Evolutionary conservation across 2,797 vertebrate genomes (phyloP).

Genomic region (Acipenser oxyrinchus): DNA sequence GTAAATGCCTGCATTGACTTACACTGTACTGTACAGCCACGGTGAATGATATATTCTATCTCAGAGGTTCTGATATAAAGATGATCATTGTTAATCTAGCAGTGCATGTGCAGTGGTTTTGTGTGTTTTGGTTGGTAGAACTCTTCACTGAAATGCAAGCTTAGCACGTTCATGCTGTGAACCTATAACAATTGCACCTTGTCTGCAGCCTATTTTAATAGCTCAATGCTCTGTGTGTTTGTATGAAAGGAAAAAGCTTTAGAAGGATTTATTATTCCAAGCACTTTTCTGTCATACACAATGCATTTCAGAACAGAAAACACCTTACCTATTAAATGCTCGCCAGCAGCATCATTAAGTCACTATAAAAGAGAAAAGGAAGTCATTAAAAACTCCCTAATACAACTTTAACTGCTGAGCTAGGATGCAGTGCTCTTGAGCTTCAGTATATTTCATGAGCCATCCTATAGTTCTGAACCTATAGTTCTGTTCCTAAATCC

Average conservation of each 20-base stretch:
- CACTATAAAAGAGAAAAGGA: too few species aligned
- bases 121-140: background rate
- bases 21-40: background rate
- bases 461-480: too few species aligned
- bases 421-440: too few species aligned
- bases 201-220: slow-evolving; percentile 4
- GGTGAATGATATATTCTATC: slow-evolving; percentile 4
- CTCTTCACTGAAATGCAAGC: background rate
- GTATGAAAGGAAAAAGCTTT: background rate
- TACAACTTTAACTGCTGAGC: too few species aligned
- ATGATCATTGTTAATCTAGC: background rate
- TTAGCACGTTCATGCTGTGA: background rate
- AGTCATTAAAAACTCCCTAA: too few species aligned
- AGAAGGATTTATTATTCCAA: background rate
- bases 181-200: background rate
- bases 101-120: slow-evolving; percentile 9
- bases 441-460: too few species aligned
- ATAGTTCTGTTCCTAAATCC: too few species aligned
- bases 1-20: background rate
- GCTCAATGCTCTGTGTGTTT: background rate
- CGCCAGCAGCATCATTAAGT: too few species aligned
- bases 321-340: too few species aligned
- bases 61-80: slow-evolving; percentile 1
- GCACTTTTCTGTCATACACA: background rate
- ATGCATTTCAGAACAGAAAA: background rate